Percentiles rank a stretch among this genome's conserved stretches.
These are phyloP conservation scores for Dicyema japonicum DNA, from an alignment of 1,140 invertebrate species.

Conservation along the genomic window DNA sequence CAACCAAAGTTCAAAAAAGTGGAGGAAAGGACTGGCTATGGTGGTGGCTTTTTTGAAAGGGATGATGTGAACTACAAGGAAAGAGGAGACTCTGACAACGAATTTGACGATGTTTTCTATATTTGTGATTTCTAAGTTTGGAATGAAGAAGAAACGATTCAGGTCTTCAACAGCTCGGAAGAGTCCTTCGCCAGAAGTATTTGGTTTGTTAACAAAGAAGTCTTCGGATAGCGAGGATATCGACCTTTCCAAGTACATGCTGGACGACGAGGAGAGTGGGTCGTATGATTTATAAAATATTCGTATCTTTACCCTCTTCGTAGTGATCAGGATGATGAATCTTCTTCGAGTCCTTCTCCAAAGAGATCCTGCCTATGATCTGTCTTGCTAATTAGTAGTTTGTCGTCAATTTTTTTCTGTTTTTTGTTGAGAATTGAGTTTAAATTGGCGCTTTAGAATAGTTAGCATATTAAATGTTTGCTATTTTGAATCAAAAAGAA, in stretches of 20 bases:
- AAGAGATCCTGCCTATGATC: too few relatives aligned
- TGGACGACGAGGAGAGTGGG: slow-evolving; percentile 8
- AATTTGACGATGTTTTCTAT: slow-evolving; percentile 14
- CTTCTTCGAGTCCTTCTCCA: too few relatives aligned
- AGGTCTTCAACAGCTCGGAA: slow-evolving; percentile 10
- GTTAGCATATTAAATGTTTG: too few relatives aligned
- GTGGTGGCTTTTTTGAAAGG: slow-evolving; percentile 17
- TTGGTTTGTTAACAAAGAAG: slow-evolving; percentile 4
- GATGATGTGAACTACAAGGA: slow-evolving; percentile 13
- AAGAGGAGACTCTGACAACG: slow-evolving; percentile 9
- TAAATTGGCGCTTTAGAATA: too few relatives aligned
- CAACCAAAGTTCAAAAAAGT: slow-evolving; percentile 36
- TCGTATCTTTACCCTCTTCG: too few relatives aligned
- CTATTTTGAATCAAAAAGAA: too few relatives aligned
- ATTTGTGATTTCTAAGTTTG: slow-evolving; percentile 27
- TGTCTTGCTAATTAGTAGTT: too few relatives aligned
- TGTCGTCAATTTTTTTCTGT: too few relatives aligned
- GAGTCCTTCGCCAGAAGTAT: slow-evolving; percentile 5
- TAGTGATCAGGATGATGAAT: too few relatives aligned
- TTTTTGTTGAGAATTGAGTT: too few relatives aligned
- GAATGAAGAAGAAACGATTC: slow-evolving; percentile 43
- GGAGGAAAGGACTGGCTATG: slow-evolving; percentile 8
- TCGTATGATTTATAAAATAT: too few relatives aligned
- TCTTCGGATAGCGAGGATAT: slow-evolving; percentile 27
- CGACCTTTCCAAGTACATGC: slow-evolving; percentile 15